Base-by-base conservation (phyloP, 92 coral and sea anemone species). In the Meandrina meandrites region DNA sequence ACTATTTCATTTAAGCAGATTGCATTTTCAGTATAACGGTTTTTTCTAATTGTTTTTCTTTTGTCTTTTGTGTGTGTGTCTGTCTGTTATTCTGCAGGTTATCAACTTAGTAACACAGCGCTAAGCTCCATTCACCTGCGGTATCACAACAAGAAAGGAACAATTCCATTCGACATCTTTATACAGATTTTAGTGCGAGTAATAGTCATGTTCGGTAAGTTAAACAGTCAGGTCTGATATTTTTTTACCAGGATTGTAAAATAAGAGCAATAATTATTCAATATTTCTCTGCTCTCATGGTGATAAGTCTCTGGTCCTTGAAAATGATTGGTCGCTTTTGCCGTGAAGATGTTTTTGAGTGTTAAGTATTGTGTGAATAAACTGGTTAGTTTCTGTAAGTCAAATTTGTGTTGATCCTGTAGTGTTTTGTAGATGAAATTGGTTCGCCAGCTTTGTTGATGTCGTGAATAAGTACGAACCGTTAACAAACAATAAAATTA, bases 131-230 rank as follows among this genome's bases (percentile, higher is more conserved):
- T 94, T 67, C 90, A 91, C 5, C 87, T 94, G 82, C 92, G 98
- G 22, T 92, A 94, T 79, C 95, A 94, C 94, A 94, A 92, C 95
- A 94, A 94, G 86, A 88, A 79, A 76, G 98, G 98, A 24, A 94
- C 98, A 13, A 92, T 94, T 51, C 79, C 98, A 68, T 94, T 94
- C 53, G 98, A 94, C 85, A 94, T 92, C 54, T 94, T 94, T 35
- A 93, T 94, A 14, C 98, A 94, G 88, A 92, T 94, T 30, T 94
- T 94, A 19, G 98, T 94, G 42, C 91, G 98, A 50, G 98, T 94
- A 0, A 92, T 92, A 74, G 94, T 93, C 36, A 94, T 94, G 98
- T 94, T 92, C 83, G 98, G 98, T 94, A 86, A 89, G 98, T 85
- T 64, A 13, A n/a, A 34, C 53, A 48, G 53, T 13, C 53, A 40